A percentile compares a stretch with the other conserved stretches of the same genome.
Evolutionary conservation across 2,888 invertebrate genomes (phyloP).

Genomic region (Agriopis leucophaearia): DNA sequence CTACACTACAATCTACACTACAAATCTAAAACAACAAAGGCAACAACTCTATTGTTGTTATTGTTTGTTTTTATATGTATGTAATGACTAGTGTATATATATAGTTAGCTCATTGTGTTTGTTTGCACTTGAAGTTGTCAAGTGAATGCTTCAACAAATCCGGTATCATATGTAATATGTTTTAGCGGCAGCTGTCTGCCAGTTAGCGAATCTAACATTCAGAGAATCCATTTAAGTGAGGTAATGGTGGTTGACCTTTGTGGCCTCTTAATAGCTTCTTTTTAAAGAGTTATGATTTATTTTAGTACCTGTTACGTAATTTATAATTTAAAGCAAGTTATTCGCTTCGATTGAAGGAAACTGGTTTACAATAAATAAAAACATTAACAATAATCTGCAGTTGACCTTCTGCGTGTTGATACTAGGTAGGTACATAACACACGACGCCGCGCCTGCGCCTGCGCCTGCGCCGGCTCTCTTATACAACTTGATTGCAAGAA

Average conservation of each 20-base stretch:
- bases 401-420: conserved; percentile 6
- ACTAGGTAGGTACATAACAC: too few species aligned
- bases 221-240: too few species aligned
- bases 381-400: neutral
- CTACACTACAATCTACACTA: neutral
- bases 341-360: neutral
- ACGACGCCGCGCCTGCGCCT: too few species aligned
- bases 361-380: conserved; percentile 10
- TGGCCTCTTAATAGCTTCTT: neutral
- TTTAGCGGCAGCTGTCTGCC: too few species aligned
- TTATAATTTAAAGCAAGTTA: neutral
- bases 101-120: neutral
- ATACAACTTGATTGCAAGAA: conserved; percentile 5
- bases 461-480: neutral
- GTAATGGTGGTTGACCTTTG: neutral
- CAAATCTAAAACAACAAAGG: neutral
- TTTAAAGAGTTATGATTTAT: neutral
- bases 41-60: too few species aligned
- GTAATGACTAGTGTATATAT: neutral
- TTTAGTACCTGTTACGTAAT: neutral
- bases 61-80: neutral
- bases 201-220: too few species aligned
- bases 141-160: neutral
- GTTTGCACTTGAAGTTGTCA: neutral
- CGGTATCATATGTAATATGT: neutral